Conservation (phyloP, 2,888 invertebrate genomes). For the Phyllotreta striolata region DNA sequence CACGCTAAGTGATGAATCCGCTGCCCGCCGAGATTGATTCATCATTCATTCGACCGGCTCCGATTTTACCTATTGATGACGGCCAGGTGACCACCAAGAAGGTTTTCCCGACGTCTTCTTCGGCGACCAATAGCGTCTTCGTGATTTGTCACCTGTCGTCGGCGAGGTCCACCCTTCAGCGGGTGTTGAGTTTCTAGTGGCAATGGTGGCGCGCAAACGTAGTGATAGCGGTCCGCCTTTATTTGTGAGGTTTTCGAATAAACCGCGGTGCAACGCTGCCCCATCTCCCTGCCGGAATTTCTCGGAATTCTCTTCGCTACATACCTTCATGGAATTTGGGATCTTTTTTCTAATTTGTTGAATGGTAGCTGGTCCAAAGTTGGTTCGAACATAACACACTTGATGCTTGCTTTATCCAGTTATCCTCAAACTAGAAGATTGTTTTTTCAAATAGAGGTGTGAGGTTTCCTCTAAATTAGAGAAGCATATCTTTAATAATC, state of each 20-base stretch:
- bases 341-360: too few species aligned
- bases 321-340: too few species aligned
- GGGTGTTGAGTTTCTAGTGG: constrained; percentile 56
- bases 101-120: constrained; percentile 53
- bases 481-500: too few species aligned
- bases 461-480: too few species aligned
- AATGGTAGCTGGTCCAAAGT: too few species aligned
- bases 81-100: constrained; percentile 55
- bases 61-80: constrained; percentile 48
- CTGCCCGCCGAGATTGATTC: constrained; percentile 20
- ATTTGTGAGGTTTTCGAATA: constrained; percentile 45
- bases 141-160: constrained; percentile 61
- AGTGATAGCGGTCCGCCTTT: constrained; percentile 53
- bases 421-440: too few species aligned
- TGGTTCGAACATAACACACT: too few species aligned
- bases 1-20: constrained; percentile 14
- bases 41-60: constrained; percentile 16
- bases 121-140: constrained; percentile 55
- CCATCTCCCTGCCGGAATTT: constrained; percentile 2
- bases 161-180: constrained; percentile 56
- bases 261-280: constrained; percentile 9
- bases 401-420: too few species aligned
- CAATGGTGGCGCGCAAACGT: constrained; percentile 57
- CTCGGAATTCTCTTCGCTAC: background rate
- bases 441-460: too few species aligned